Evolutionary conservation across 2,113 vertebrate species (phyloP).

Genomic region (Clarias gariepinus): DNA sequence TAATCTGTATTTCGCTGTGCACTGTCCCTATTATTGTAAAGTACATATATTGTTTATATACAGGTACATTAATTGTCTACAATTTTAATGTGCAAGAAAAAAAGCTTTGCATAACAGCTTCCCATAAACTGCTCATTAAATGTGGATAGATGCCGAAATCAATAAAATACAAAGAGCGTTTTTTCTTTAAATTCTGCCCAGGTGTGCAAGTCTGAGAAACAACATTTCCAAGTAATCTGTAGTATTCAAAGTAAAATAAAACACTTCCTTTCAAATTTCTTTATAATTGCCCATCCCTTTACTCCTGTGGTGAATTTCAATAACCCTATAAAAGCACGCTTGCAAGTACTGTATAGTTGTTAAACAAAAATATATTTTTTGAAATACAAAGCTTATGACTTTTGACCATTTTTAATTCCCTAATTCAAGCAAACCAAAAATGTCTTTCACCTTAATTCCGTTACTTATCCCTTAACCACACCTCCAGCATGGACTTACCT

Average conservation of each 20-base stretch:
- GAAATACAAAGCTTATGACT: constrained; percentile 21
- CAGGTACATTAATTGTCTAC: not conserved
- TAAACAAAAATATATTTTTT: constrained; percentile 10
- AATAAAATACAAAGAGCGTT: not conserved
- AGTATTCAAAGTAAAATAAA: not conserved
- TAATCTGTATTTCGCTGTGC: not conserved
- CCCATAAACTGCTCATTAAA: not conserved
- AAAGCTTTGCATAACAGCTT: not conserved
- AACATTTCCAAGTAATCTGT: not conserved
- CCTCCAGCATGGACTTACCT: constrained; percentile 35
- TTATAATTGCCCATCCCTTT: not conserved
- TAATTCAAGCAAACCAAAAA: constrained; percentile 51
- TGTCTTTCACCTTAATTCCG: constrained; percentile 54
- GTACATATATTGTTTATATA: not conserved
- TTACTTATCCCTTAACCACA: constrained; percentile 49
- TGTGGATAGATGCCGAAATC: not conserved
- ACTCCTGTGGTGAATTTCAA: not conserved
- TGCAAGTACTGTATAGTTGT: not conserved
- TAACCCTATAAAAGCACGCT: constrained; percentile 1
- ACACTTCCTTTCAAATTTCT: not conserved
- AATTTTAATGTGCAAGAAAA: not conserved
- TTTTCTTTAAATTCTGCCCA: not conserved
- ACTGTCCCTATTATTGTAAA: not conserved
- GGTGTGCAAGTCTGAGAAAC: not conserved
- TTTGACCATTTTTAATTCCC: constrained; percentile 51